A percentile compares a stretch with the other conserved stretches of the same genome.
phyloP scores from a whole-genome alignment of 2,797 vertebrate genomes.

The Podarcis siculus region DNA sequence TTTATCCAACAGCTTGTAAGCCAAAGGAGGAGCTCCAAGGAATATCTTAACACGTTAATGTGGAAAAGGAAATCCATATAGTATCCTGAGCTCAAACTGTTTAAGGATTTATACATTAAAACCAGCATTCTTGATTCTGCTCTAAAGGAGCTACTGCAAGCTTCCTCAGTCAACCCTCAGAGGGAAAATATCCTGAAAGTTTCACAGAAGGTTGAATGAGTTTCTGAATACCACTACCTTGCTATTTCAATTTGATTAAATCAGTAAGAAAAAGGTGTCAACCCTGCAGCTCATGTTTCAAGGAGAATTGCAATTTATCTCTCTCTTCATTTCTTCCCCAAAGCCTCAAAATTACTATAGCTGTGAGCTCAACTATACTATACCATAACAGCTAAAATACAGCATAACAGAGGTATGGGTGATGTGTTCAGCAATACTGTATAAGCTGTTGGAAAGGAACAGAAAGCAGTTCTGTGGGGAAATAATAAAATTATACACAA shows the following conservation, averaged over 20 bases:
- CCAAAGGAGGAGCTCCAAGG: background rate
- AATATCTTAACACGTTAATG: background rate
- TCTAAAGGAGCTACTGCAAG: background rate
- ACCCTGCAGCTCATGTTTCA: constrained; percentile 20
- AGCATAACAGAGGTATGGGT: constrained; percentile 31
- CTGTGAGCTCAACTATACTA: constrained; percentile 39
- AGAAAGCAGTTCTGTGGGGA: background rate
- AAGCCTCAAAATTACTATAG: constrained; percentile 15
- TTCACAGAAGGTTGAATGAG: background rate
- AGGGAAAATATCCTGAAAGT: background rate
- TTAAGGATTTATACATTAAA: background rate
- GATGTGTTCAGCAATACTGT: background rate
- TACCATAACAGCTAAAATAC: constrained; percentile 35
- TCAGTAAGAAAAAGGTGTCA: background rate
- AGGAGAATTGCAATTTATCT: constrained; percentile 29
- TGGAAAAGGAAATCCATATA: background rate
- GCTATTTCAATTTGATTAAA: constrained; percentile 20
- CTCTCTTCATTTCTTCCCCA: constrained; percentile 35
- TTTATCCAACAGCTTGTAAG: background rate
- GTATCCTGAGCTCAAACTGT: background rate
- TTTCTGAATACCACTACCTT: background rate
- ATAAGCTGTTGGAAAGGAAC: background rate
- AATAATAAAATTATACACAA: background rate
- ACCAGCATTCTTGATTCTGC: background rate
- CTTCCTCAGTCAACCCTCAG: background rate